Conservation (phyloP, 2,888 invertebrate species). For the Parnassius orleans region DNA sequence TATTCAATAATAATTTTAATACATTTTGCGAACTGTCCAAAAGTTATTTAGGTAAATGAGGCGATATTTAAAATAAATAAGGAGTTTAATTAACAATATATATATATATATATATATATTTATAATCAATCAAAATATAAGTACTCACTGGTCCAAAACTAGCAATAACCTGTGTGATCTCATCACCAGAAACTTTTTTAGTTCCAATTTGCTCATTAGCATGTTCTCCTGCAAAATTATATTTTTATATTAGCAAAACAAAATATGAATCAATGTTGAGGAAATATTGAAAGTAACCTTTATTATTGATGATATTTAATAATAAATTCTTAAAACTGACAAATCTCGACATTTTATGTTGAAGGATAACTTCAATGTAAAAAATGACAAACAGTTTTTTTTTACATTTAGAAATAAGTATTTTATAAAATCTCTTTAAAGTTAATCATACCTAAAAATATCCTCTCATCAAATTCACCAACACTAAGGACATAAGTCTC, state of each 20-base stretch:
- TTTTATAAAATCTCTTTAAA: not conserved
- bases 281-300: slow-evolving; percentile 14
- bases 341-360: slow-evolving; percentile 32
- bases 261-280: not conserved
- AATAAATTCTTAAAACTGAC: slow-evolving; percentile 32
- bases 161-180: slow-evolving; percentile 72
- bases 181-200: slow-evolving; percentile 63
- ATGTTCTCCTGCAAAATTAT: slow-evolving; percentile 66
- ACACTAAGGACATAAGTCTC: slow-evolving; percentile 94
- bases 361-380: slow-evolving; percentile 1
- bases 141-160: slow-evolving; percentile 69
- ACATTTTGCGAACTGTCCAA: no score
- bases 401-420: not conserved
- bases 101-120: no score
- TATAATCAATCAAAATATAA: not conserved
- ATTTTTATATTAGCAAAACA: not conserved
- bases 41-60: no score
- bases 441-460: slow-evolving; percentile 90
- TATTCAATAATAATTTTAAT: no score
- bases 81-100: no score
- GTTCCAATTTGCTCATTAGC: slow-evolving; percentile 70
- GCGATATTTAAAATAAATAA: no score
- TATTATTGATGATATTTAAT: slow-evolving; percentile 29
- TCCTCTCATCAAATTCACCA: slow-evolving; percentile 98
- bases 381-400: slow-evolving; percentile 6